A percentile compares a stretch with the other conserved stretches of the same genome.
Conservation (phyloP, 2,113 vertebrate genomes). For the Chlamydotis undulata region DNA sequence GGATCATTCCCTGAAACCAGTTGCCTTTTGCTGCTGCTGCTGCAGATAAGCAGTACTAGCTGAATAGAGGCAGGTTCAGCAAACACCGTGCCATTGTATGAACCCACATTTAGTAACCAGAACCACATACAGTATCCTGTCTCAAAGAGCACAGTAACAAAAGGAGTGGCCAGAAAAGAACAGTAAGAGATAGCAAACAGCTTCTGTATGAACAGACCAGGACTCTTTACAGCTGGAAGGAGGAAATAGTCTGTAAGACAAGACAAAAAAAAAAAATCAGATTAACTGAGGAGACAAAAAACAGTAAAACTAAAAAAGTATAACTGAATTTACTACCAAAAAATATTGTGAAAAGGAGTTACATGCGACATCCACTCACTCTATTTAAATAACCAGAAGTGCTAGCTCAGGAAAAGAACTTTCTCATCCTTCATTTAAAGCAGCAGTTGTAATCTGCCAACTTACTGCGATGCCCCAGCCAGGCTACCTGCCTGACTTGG, state of each 20-base stretch:
- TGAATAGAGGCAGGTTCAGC: neutral
- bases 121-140: neutral
- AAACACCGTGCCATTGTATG: accelerated
- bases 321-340: neutral
- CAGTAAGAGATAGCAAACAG: neutral
- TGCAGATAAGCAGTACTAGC: neutral
- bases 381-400: neutral
- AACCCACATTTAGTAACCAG: neutral
- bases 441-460: neutral
- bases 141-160: neutral
- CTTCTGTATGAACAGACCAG: neutral
- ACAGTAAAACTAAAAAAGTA: neutral
- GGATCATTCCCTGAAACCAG: neutral
- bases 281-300: neutral
- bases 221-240: neutral
- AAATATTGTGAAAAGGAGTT: neutral
- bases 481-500: neutral
- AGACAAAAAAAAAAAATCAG: neutral
- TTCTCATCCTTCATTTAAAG: neutral
- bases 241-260: neutral
- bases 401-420: neutral
- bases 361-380: neutral
- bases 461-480: accelerated
- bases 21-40: neutral
- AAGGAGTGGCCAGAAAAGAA: neutral